Conservation (phyloP, 2,797 vertebrate species). For the Syngnathus rostellatus region DNA sequence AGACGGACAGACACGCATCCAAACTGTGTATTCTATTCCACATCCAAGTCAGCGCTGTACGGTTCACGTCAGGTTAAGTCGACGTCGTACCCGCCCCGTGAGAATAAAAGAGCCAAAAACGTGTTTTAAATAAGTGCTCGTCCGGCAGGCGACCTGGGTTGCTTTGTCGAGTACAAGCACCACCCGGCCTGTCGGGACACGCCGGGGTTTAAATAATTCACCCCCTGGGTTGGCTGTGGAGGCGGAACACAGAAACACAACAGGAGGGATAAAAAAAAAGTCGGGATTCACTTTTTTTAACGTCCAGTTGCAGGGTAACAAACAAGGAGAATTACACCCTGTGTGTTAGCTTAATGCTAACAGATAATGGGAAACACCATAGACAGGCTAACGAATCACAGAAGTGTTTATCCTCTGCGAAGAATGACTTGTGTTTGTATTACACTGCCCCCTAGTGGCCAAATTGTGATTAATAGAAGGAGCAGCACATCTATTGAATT, state of each 20-base stretch:
- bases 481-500: too few relatives aligned
- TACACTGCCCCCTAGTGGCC: too few relatives aligned
- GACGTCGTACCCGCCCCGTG: neutral
- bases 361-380: too few relatives aligned
- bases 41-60: neutral
- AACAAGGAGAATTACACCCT: too few relatives aligned
- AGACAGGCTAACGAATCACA: too few relatives aligned
- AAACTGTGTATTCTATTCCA: neutral
- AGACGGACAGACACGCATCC: neutral
- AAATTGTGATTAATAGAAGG: too few relatives aligned
- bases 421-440: neutral
- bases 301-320: too few relatives aligned
- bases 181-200: constrained; percentile 12
- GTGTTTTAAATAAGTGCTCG: constrained; percentile 19
- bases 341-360: too few relatives aligned
- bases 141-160: constrained; percentile 17
- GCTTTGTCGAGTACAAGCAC: constrained; percentile 22
- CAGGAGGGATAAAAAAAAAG: constrained; percentile 28
- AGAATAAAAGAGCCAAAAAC: neutral
- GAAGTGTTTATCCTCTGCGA: neutral
- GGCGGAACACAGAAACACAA: constrained; percentile 36
- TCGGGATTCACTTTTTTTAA: constrained; percentile 7
- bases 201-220: constrained; percentile 64
- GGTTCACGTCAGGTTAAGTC: constrained; percentile 1
- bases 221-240: constrained; percentile 43